Evolutionary conservation across 1,140 invertebrate species (phyloP), one percentile per base, ranked within the genome.

Genomic region (Lethrus apterus): DNA sequence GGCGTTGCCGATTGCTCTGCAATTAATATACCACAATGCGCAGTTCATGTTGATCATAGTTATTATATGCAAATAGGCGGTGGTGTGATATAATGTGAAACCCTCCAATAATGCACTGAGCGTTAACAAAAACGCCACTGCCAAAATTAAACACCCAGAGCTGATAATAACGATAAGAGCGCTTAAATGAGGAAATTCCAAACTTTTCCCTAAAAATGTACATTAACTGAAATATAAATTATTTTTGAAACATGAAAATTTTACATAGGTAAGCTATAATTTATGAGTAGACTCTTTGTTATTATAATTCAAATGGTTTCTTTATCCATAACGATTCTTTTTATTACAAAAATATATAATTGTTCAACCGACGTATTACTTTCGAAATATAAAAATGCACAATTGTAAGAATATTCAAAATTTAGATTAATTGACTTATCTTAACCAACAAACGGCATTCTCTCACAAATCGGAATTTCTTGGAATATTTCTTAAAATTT

Each of bases 11-110:
- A 79, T 76, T 3, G 70, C 77, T 58, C 72, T 69, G 52, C 75
- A 78, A 55, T 78, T 79, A 15, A 79, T 78, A 52, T 76, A 78
- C 76, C 76, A 78, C 4, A 79, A 64, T 2, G 77, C 75, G 44
- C 74, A 76, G 50, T 78, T 78, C 76, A 78, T 78, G 48, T 79
- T 78, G 31, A 78, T 75, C 74, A 78, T 79, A 1, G 70, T 78
- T 17, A 78, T 75, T 20, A 79, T 77, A 47, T 79, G 77, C 44
- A 71, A 74, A 50, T 79, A 79, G 0, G 75, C 77, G 4, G 65
- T 64, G 0, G 75, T 78, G 48, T 79, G 76, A 48, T 71, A 71
- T n/a, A 78, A 46, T 13, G 71, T 66, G 54, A 77, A 79, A 0
- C 76, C 77, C 34, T 78, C 76, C 42, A 78, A 48, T 9, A 79